Base-by-base conservation (phyloP, 2,113 vertebrate species). In the Leptocoma aspasia region DNA sequence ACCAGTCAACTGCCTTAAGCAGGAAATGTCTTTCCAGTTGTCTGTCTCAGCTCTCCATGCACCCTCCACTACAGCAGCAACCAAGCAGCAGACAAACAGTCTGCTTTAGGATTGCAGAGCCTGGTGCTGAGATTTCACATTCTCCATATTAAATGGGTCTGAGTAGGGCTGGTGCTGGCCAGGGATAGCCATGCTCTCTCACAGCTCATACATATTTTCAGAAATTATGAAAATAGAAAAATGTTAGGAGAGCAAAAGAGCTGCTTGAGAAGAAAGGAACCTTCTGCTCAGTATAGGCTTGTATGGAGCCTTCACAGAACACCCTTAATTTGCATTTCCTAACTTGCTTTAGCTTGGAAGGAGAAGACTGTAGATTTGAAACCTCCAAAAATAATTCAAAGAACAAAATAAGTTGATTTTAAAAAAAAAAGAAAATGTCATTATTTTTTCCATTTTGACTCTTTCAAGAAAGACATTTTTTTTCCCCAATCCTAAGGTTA, bases 401-500 rank as follows among this genome's bases (percentile, higher is more conserved):
- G 44, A 79, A 21, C 8, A 39, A 83, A 60, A 31, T 50, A 10
- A 63, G 15, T 24, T 4, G 22, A 37, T 61, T 61, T 6, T 2
- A 37, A 30, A 31, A 66, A 10, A 37, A n/a, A 13, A 2, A 3
- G 8, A 42, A 91, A 63, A 65, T 9, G 4, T 35, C 27, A 30
- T 56, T 2, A 3, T 71, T 20, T 64, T 64, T 85, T 72, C 49
- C 7, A 41, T 82, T 82, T 78, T 65, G 39, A 47, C 8, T 54
- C 21, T 68, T 92, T 52, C 26, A 49, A 57, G 63, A 57, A 77
- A 37, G 42, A 52, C 9, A 3, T 23, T 47, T 28, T 37, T 35
- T 8, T 0, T 6, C 26, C 16, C 16, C 6, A 15, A 1, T 69
- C 6, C 7, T 28, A 33, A n/a, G 10, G 20, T 52, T 89, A 15